Evolutionary conservation across 2,797 vertebrate species (phyloP).

Genomic region (Sparus aurata): DNA sequence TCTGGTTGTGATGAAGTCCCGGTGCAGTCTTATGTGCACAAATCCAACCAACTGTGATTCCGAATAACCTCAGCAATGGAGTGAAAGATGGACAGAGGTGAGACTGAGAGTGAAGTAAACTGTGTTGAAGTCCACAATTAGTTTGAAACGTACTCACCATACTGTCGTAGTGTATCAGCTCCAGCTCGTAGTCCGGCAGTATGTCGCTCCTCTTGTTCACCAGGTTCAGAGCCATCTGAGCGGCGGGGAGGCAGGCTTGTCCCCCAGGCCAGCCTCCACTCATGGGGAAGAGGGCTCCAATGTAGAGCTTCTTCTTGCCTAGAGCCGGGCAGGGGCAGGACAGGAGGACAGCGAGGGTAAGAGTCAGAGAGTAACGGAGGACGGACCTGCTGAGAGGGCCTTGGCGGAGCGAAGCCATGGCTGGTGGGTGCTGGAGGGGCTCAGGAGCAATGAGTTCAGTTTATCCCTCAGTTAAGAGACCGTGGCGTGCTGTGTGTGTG

Average conservation of each 20-base stretch:
- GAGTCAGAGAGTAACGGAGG: conserved; percentile 53
- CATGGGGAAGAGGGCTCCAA: conserved; percentile 96
- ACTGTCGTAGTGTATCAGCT: conserved; percentile 93
- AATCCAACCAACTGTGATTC: neutral
- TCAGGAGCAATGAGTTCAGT: neutral
- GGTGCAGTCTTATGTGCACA: neutral
- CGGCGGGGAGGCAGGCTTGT: conserved; percentile 92
- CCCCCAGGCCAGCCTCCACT: conserved; percentile 95
- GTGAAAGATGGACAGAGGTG: neutral
- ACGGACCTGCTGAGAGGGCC: conserved; percentile 19
- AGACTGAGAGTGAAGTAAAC: neutral
- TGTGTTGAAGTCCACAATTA: neutral
- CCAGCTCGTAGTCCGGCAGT: conserved; percentile 93
- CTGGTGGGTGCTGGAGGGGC: conserved; percentile 27
- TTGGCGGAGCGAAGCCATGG: conserved; percentile 56
- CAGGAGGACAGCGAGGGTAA: conserved; percentile 75
- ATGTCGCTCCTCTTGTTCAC: conserved; percentile 93
- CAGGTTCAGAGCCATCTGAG: conserved; percentile 93
- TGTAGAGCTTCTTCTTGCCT: conserved; percentile 95
- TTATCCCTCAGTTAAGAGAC: conserved; percentile 10
- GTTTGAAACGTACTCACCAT: conserved; percentile 85
- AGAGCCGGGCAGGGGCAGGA: conserved; percentile 81
- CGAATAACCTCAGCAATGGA: neutral
- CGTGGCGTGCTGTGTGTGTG: neutral
- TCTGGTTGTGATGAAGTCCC: neutral